Percentiles rank a stretch among this genome's conserved stretches.
These are phyloP conservation scores for Sesamia nonagrioides DNA, from an alignment of 1,140 invertebrate genomes.

Conservation along the genomic window DNA sequence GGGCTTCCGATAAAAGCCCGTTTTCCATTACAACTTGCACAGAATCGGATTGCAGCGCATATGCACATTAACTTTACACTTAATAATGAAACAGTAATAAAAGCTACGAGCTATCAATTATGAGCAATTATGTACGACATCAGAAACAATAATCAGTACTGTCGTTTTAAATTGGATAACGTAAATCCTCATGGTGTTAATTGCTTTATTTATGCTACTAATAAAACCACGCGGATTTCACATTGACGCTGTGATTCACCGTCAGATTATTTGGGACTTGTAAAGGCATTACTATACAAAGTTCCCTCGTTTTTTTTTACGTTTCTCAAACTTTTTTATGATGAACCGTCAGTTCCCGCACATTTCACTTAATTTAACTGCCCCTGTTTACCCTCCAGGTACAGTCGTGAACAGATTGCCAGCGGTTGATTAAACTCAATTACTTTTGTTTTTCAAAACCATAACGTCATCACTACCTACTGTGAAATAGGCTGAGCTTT, in stretches of 20 bases:
- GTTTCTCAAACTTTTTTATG: conserved; percentile 3
- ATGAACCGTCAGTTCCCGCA: conserved; percentile 8
- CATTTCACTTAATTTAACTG: conserved; percentile 27
- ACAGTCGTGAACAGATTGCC: conserved; percentile 21
- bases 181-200: conserved; percentile 59
- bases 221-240: conserved; percentile 61
- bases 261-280: conserved; percentile 4
- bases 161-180: conserved; percentile 50
- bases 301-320: not conserved
- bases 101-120: conserved; percentile 43
- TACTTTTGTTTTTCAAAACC: conserved; percentile 16
- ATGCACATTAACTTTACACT: conserved; percentile 23
- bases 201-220: conserved; percentile 58
- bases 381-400: conserved; percentile 1
- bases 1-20: conserved; percentile 11
- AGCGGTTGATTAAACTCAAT: conserved; percentile 2
- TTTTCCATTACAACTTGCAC: conserved; percentile 29
- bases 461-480: not conserved
- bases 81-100: conserved; percentile 41
- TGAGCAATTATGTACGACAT: conserved; percentile 41
- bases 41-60: conserved; percentile 15
- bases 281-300: conserved; percentile 22
- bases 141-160: conserved; percentile 48
- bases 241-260: conserved; percentile 34
- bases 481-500: not conserved